phyloP scores from a whole-genome alignment of 1,140 invertebrate genomes.

The Cheumatopsyche charites region DNA sequence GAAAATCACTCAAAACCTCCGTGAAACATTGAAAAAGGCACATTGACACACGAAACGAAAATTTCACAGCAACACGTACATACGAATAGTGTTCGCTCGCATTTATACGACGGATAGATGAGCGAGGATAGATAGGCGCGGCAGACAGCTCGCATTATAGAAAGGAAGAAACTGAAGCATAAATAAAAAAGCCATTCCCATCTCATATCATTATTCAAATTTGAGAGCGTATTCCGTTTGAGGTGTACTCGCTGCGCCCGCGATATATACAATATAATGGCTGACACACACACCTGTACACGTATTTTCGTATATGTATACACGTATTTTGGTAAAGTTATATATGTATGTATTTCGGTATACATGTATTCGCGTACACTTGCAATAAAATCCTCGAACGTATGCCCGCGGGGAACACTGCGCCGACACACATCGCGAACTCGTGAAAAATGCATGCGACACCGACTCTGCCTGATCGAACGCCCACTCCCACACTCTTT shows the following conservation, averaged over 20 bases:
- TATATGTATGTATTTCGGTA: too few relatives aligned
- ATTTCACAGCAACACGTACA: too few relatives aligned
- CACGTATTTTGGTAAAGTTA: too few relatives aligned
- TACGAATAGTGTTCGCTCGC: background rate
- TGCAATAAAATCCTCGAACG: slow-evolving; percentile 48
- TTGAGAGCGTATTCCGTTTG: slow-evolving; percentile 46
- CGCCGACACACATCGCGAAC: slow-evolving; percentile 29
- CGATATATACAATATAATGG: too few relatives aligned
- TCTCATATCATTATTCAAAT: slow-evolving; percentile 50
- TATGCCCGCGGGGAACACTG: slow-evolving; percentile 33
- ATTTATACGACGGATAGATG: background rate
- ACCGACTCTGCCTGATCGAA: slow-evolving; percentile 11
- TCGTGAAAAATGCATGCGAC: slow-evolving; percentile 18
- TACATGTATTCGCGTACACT: slow-evolving; percentile 27
- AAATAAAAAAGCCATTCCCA: slow-evolving; percentile 50
- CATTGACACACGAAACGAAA: background rate
- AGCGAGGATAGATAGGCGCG: background rate
- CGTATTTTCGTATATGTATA: too few relatives aligned
- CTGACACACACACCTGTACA: too few relatives aligned
- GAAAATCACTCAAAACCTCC: too few relatives aligned
- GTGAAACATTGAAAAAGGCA: background rate
- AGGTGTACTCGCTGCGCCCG: too few relatives aligned
- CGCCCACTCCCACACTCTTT: background rate
- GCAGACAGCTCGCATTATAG: slow-evolving; percentile 30
- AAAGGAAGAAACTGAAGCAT: slow-evolving; percentile 43